A percentile compares a stretch with the other conserved stretches of the same genome.
Evolutionary conservation across 2,797 vertebrate genomes (phyloP).

Genomic region (Pogoniulus pusillus): DNA sequence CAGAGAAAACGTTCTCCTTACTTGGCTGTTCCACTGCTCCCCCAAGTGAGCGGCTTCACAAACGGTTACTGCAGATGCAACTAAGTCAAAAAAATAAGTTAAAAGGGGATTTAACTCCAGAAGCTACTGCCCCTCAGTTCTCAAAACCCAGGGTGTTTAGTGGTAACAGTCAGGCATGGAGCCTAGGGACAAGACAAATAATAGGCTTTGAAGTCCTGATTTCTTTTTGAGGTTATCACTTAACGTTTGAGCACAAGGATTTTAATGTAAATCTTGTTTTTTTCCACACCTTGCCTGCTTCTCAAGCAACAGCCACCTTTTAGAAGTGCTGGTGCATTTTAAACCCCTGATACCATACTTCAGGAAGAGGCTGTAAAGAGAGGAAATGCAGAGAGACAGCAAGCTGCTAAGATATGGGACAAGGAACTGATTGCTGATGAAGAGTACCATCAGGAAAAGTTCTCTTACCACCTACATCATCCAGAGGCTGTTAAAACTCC

Average conservation of each 20-base stretch:
- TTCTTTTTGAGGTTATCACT: neutral
- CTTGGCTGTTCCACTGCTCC: neutral
- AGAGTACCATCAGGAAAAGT: neutral
- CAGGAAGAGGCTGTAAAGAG: neutral
- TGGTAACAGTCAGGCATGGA: neutral
- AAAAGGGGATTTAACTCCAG: neutral
- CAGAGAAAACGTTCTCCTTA: neutral
- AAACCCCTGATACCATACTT: neutral
- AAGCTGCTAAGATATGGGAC: neutral
- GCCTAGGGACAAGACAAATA: neutral
- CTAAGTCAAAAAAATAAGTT: neutral
- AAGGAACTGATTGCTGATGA: neutral
- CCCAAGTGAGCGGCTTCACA: neutral
- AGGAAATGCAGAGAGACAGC: neutral
- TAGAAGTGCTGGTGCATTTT: neutral
- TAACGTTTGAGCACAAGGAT: neutral
- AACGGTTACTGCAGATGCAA: neutral
- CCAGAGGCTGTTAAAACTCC: neutral
- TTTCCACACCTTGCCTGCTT: neutral
- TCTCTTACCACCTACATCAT: neutral
- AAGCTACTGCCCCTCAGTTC: neutral
- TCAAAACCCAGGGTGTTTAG: neutral
- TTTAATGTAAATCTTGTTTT: neutral
- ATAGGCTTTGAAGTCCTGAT: neutral
- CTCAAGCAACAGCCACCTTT: neutral